Evolutionary conservation across 2,797 vertebrate genomes (phyloP), one percentile per base, ranked within the genome.

Genomic region (Lacerta viridis): DNA sequence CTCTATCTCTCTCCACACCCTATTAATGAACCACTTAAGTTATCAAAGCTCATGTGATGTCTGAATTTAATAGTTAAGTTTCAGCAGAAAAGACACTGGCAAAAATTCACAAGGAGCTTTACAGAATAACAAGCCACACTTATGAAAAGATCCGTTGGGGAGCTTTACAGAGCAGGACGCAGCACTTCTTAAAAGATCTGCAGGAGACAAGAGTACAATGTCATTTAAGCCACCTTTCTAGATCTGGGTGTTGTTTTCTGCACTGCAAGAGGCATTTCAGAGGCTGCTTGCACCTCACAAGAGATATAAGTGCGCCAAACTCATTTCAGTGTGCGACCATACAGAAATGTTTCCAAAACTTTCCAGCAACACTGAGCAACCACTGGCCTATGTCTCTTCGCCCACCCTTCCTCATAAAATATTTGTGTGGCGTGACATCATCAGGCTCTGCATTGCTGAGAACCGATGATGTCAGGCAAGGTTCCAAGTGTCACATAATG

Each of bases 311-410:
- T 29, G 46, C 2, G 29, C 27, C 46, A 0, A 77, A 0, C 89
- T 66, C 61, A 87, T 46, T 83, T 68, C 7, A 83, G 33, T 5
- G 86, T 89, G 81, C 46, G 18, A 46, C 27, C 29, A 71, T 23
- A 77, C 18, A 68, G 25, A 69, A 68, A 39, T 36, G 5, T 66
- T 86, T 88, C 77, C 43, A 92, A 90, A 88, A 5, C 17, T 46
- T 50, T 9, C 27, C 33, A 41, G 7, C 33, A 33, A 50, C 61
- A 64, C 61, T 5, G 20, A 23, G 61, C 61, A 64, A 23, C 61
- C 5, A 9, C 29, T 66, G 20, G 6, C 55, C 4, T 27, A 66
- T 25, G 23, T 64, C 8, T 66, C 7, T 72, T 25, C 43, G 25
- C 80, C 7, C 61, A 25, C 25, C 17, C 33, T 27, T 82, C 39